Base-by-base conservation (phyloP, 2,888 invertebrate genomes). In the Lasioglossum malachurum region DNA sequence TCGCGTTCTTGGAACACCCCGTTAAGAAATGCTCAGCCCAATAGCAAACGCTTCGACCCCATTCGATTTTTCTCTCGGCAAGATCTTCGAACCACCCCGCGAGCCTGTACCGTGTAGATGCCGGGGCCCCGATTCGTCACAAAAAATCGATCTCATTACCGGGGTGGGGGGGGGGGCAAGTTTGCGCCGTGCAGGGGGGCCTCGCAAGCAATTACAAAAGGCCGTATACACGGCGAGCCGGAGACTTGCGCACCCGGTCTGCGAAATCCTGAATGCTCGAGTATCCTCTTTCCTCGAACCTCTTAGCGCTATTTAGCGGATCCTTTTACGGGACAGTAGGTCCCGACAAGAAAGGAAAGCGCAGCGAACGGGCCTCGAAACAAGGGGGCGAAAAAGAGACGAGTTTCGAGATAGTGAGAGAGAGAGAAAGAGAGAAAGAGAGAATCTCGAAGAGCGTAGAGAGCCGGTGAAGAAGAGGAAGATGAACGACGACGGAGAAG, bases 281-380 rank as follows among this genome's bases (percentile, higher is more conserved):
- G 92, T 92, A 94, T 94, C 93, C 92, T 92, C 93, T 94, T 94
- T 93, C 93, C 91, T 89, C 90, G 92, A 92, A 92, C 87, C 94
- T 93, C 93, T 94, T 93, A 93, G 92, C 87, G 92, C 90, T 92
- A 91, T 93, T 94, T 93, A 92, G 92, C 91, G 90, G 94, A 93
- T 93, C 93, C 92, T 94, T 94, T 94, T 93, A 93, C 93, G 92
- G 92, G 92, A 91, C 91, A 90, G 89, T 90, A 80, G 92, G 88
- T 78, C 90, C 89, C 89, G 90, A 90, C 91, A 91, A 92, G 93
- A 93, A 92, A 92, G 92, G 91, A 91, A 92, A 90, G 88, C 84
- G 85, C 89, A 83, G 87, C 86, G 80, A 87, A 81, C 80, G 86
- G 85, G 76, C 86, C 78, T 79, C 87, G 87, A 82, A 83, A 87